A percentile compares a stretch with the other conserved stretches of the same genome.
These are phyloP conservation scores for Xestia sexstrigata DNA, from an alignment of 2,888 invertebrate genomes.

Conservation along the genomic window DNA sequence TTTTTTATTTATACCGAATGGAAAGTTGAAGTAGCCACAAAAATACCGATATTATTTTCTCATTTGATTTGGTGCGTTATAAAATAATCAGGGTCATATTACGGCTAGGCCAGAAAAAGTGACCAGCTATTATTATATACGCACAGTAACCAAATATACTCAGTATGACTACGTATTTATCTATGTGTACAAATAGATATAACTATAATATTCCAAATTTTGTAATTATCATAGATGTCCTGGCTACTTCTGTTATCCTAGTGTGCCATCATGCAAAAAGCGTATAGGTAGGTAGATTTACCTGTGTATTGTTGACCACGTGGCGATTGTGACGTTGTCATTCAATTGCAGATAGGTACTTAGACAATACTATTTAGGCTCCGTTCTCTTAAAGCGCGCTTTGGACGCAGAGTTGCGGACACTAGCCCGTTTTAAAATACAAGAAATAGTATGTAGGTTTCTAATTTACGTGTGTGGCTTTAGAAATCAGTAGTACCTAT, in stretches of 20 bases:
- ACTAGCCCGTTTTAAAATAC: neutral
- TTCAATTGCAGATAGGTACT: neutral
- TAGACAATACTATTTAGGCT: neutral
- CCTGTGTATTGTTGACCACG: neutral
- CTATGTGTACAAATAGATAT: neutral
- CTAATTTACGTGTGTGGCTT: neutral
- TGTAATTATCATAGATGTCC: neutral
- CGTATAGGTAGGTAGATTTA: slow-evolving; percentile 17
- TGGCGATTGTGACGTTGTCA: slow-evolving; percentile 15
- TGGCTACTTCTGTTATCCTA: slow-evolving; percentile 27
- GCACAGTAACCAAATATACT: neutral
- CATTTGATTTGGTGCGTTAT: neutral
- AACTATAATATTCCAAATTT: neutral
- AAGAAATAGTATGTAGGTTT: neutral
- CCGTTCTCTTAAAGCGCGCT: neutral
- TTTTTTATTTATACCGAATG: neutral
- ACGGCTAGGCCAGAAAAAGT: neutral
- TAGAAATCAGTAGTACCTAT: neutral
- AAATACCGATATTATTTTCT: neutral
- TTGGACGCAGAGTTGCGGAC: neutral
- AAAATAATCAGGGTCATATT: neutral
- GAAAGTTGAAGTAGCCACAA: neutral
- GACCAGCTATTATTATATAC: neutral
- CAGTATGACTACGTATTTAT: neutral
- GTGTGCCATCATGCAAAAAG: slow-evolving; percentile 13